phyloP scores from a whole-genome alignment of 2,797 vertebrate species.

The Enteromius afrohamiltoni region DNA sequence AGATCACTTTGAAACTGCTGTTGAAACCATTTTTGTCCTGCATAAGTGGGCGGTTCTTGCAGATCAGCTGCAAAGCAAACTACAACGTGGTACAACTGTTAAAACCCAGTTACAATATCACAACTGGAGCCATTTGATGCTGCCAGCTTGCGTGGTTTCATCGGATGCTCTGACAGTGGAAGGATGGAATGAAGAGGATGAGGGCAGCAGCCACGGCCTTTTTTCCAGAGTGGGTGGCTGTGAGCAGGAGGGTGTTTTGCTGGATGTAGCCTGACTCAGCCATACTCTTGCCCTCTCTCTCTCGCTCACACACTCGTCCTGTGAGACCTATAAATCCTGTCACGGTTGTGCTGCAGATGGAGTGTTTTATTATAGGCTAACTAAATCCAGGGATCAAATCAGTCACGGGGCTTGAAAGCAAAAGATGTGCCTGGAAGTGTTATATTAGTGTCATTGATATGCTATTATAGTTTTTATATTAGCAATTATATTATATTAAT shows the following conservation, averaged over 20 bases:
- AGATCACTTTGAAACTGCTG: not conserved
- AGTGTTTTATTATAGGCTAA: constrained; percentile 41
- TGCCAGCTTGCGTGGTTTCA: not conserved
- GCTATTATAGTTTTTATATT: not conserved
- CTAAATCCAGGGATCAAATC: constrained; percentile 33
- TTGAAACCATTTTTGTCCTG: not conserved
- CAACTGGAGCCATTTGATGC: not conserved
- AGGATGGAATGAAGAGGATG: not conserved
- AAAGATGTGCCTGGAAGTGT: not conserved
- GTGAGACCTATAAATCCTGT: constrained; percentile 31
- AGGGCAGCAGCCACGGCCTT: not conserved
- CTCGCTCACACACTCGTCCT: not conserved
- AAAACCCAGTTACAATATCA: not conserved
- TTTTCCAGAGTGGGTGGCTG: constrained; percentile 17
- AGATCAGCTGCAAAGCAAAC: not conserved
- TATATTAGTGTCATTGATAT: not conserved
- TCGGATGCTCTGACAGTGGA: not conserved
- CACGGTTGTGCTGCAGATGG: constrained; percentile 3
- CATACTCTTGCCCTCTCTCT: not conserved
- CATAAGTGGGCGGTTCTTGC: not conserved
- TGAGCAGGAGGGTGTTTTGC: not conserved
- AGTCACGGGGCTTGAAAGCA: not conserved
- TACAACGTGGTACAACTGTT: no score
- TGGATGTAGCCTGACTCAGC: constrained; percentile 20
- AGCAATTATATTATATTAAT: not conserved